phyloP scores from a whole-genome alignment of 2,113 vertebrate genomes.

The Galeopterus variegatus region DNA sequence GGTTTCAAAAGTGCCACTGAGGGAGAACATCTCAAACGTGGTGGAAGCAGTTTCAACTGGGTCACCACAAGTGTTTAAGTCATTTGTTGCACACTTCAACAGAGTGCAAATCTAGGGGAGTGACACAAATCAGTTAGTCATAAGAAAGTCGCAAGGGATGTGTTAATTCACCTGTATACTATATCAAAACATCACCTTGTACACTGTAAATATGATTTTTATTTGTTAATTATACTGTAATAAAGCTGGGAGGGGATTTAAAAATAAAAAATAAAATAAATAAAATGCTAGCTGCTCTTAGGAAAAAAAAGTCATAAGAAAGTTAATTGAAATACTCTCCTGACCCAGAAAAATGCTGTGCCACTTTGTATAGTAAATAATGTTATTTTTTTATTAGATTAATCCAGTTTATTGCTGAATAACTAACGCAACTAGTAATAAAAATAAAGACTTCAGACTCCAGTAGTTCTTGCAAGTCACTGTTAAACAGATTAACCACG shows the following conservation, averaged over 20 bases:
- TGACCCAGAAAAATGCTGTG: not conserved
- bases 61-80: slow-evolving; percentile 80
- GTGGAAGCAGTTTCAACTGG: slow-evolving; percentile 80
- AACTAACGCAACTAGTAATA: not conserved
- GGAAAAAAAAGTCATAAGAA: not conserved
- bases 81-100: slow-evolving; percentile 84
- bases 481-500: not conserved
- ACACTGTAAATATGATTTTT: not conserved
- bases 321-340: not conserved
- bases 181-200: not conserved
- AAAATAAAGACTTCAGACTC: not conserved
- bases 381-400: not conserved
- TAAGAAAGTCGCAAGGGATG: not conserved
- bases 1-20: slow-evolving; percentile 88
- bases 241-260: not conserved
- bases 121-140: not conserved
- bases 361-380: not conserved
- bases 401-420: not conserved
- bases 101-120: slow-evolving; percentile 85
- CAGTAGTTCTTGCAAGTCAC: not conserved
- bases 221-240: not conserved
- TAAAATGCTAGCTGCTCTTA: not conserved
- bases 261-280: not conserved
- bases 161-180: not conserved
- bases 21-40: slow-evolving; percentile 88